phyloP scores from a whole-genome alignment of 2,113 vertebrate species.

The Fukomys damarensis region DNA sequence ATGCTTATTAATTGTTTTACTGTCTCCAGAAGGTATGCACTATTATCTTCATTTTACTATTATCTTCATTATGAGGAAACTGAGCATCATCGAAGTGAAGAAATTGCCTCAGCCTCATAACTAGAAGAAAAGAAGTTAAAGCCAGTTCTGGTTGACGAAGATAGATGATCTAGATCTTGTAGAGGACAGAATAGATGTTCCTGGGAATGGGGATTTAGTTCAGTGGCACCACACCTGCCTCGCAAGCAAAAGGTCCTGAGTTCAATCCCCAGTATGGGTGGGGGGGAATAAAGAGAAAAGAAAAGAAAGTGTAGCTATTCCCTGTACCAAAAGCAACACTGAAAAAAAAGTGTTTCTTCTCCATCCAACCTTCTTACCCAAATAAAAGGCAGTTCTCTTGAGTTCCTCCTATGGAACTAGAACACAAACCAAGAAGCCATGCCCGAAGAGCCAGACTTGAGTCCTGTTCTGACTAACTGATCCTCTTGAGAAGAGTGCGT shows the following conservation, averaged over 20 bases:
- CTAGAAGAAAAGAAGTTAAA: not conserved
- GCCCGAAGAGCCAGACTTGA: not conserved
- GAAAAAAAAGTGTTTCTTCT: not conserved
- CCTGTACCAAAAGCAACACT: not conserved
- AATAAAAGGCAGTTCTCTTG: not conserved
- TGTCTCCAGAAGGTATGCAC: not conserved
- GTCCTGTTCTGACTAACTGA: not conserved
- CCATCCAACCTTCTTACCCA: not conserved
- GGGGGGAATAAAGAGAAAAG: too few relatives aligned
- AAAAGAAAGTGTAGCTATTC: too few relatives aligned
- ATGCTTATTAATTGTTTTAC: not conserved
- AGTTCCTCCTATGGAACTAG: not conserved
- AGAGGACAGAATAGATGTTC: not conserved
- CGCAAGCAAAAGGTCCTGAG: too few relatives aligned
- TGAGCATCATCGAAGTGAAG: not conserved
- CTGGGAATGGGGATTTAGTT: too few relatives aligned
- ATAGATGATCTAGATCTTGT: not conserved
- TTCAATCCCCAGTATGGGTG: too few relatives aligned
- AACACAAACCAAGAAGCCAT: not conserved
- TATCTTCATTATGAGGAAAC: not conserved
- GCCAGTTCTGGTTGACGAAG: not conserved
- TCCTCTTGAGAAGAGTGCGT: not conserved
- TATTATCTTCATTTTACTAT: not conserved
- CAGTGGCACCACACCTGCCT: too few relatives aligned
- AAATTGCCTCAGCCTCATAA: not conserved